phyloP scores from a whole-genome alignment of 2,797 vertebrate genomes.

The Molossus molossus region DNA sequence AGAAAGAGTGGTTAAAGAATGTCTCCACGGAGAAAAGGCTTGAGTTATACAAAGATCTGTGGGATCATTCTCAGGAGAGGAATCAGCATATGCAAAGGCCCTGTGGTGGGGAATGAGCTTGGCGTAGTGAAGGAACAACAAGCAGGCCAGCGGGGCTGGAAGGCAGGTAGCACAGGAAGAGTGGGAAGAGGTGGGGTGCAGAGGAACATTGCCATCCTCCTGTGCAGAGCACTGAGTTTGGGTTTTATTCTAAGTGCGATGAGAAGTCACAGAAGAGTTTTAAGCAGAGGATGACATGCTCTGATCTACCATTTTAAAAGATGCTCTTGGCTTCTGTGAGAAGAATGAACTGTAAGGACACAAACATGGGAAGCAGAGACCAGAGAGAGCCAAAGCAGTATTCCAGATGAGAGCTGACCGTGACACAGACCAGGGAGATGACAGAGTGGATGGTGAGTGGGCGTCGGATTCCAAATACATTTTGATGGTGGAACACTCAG shows the following conservation, averaged over 20 bases:
- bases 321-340: neutral
- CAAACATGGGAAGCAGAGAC: neutral
- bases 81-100: neutral
- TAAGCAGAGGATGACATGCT: neutral
- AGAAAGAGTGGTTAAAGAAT: neutral
- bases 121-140: too few relatives aligned
- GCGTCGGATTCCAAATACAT: neutral
- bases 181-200: neutral
- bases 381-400: neutral
- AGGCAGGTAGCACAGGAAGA: rapidly evolving
- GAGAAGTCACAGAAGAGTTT: neutral
- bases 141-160: neutral
- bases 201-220: too few relatives aligned
- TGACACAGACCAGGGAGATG: rapidly evolving
- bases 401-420: neutral
- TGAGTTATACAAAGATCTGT: neutral
- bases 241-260: neutral
- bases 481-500: neutral
- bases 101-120: neutral
- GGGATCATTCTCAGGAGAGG: neutral
- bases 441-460: neutral
- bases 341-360: neutral
- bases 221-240: neutral
- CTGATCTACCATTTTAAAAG: neutral
- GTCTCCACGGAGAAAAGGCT: neutral